Evolutionary conservation across 2,113 vertebrate species (phyloP), one percentile per base, ranked within the genome.

Genomic region (Burhinus oedicnemus): DNA sequence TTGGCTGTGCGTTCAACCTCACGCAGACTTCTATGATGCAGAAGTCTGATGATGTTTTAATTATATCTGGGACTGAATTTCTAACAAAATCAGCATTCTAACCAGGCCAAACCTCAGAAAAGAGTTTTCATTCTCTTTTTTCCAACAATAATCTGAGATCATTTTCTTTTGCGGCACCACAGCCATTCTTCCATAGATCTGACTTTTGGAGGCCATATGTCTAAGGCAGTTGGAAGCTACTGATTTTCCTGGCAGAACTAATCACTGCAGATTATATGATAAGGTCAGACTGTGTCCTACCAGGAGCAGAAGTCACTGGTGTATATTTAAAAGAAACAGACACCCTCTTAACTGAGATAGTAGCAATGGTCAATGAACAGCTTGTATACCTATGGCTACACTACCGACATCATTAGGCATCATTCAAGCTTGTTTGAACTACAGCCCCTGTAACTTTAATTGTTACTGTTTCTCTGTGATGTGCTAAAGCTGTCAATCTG

Each of bases 21-120:
- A 80, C 69, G 79, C 69, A 95, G 87, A 85, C 40, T 92, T 95
- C 71, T 88, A 58, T 86, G 83, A 95, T 96, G 90, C 74, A 94
- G 51, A 83, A 91, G 36, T 84, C 87, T 89, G 85, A 92, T 74
- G 95, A 95, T 0, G 1, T 79, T 97, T 94, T 95, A 96, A 96
- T 95, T 93, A 58, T 79, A 83, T 80, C 65, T 93, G 91, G 81
- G 52, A 68, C 64, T 58, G 84, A 74, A 97, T 94, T 96, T 95
- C 94, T 85, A 77, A 93, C 83, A 95, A 95, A 95, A 91, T 61
- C 49, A 62, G 51, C 49, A 78, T 80, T 94, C 52, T 87, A 85
- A 91, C 61, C n/a, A 91, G 58, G 83, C 88, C 94, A 97, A 92
- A 75, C 70, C 83, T 87, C 87, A 90, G 55, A 79, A 91, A 92